Percentiles rank a stretch among this genome's conserved stretches.
phyloP scores from a whole-genome alignment of 2,888 invertebrate genomes.

The Drosophila atroscutellata region DNA sequence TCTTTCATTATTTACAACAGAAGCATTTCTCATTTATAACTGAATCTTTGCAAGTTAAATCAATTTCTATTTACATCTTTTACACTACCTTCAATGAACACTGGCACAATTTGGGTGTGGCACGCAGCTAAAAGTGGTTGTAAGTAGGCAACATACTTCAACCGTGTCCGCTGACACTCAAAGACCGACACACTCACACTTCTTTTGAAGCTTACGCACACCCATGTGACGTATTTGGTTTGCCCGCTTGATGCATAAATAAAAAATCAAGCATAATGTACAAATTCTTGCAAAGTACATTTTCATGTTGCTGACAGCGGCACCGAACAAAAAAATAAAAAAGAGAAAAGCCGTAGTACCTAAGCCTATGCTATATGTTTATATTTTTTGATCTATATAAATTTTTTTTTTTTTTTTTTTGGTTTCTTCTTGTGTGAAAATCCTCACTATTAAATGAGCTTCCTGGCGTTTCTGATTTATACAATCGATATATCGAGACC shows the following conservation, averaged over 20 bases:
- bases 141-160: slow-evolving; percentile 34
- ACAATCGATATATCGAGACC: neutral
- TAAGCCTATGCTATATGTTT: slow-evolving; percentile 59
- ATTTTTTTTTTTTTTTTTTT: neutral
- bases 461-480: neutral
- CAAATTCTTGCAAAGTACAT: slow-evolving; percentile 74
- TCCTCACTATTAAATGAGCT: slow-evolving; percentile 30
- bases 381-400: neutral
- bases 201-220: slow-evolving; percentile 58
- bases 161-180: neutral
- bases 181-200: slow-evolving; percentile 11
- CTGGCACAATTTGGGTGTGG: slow-evolving; percentile 2
- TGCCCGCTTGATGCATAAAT: slow-evolving; percentile 70
- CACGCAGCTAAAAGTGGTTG: slow-evolving; percentile 25
- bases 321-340: slow-evolving; percentile 37
- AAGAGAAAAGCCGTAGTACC: slow-evolving; percentile 33
- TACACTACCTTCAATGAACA: neutral
- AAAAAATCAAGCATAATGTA: slow-evolving; percentile 72
- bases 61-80: neutral
- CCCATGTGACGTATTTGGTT: slow-evolving; percentile 72
- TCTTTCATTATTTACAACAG: neutral
- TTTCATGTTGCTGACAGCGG: slow-evolving; percentile 65
- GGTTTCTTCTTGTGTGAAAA: slow-evolving; percentile 12
- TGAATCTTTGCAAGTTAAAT: neutral
- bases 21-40: neutral